Evolutionary conservation across 1,140 invertebrate species (phyloP).

Genomic region (Nephila pilipes): DNA sequence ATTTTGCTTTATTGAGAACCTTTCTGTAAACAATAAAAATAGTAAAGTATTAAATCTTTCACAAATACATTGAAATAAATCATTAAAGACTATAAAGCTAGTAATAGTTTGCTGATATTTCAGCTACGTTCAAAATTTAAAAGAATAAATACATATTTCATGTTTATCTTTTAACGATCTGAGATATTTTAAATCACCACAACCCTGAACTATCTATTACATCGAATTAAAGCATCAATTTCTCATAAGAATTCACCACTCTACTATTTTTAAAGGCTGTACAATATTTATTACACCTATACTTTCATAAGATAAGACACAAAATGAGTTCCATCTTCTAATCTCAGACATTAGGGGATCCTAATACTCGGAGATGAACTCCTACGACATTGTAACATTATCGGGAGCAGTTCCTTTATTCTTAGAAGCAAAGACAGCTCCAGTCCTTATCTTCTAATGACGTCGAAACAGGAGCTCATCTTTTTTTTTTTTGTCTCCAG

Average conservation of each 20-base stretch:
- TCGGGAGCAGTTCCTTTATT: slow-evolving; percentile 4
- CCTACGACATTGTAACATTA: neutral
- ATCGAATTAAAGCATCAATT: neutral
- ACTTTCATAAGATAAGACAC: neutral
- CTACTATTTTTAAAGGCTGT: neutral
- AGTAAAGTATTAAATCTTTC: too few species aligned
- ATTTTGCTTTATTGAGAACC: too few species aligned
- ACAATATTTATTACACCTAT: neutral
- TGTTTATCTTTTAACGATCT: too few species aligned
- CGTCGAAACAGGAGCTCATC: neutral
- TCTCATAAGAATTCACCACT: neutral
- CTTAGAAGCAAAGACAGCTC: neutral
- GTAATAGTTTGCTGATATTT: too few species aligned
- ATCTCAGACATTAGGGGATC: neutral
- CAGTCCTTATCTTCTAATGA: slow-evolving; percentile 3
- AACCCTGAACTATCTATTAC: neutral
- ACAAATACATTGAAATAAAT: too few species aligned
- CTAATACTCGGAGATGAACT: slow-evolving; percentile 13
- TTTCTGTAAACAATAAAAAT: too few species aligned
- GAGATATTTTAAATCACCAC: too few species aligned
- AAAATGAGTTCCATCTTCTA: neutral
- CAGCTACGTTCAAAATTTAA: too few species aligned
- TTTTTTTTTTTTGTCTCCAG: neutral
- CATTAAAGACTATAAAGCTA: too few species aligned
- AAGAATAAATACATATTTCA: too few species aligned